phyloP scores from a whole-genome alignment of 1,140 invertebrate genomes.

The Saccostrea echinata region DNA sequence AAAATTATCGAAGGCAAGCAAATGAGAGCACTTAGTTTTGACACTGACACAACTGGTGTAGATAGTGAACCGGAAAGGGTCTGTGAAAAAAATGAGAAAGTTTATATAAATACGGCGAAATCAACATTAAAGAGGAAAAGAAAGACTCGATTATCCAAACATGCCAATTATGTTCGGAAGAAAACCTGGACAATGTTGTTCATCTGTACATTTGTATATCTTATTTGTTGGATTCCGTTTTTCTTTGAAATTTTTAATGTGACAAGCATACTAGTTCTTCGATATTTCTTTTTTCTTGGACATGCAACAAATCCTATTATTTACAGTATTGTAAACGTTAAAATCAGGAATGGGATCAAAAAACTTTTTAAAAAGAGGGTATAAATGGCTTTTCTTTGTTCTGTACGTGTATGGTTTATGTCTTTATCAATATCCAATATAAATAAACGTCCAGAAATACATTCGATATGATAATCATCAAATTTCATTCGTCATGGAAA shows the following conservation, averaged over 20 bases:
- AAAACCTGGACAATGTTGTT: slow-evolving; percentile 24
- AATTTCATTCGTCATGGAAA: too few relatives aligned
- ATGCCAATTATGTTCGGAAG: not conserved
- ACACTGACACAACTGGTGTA: not conserved
- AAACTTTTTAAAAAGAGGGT: not conserved
- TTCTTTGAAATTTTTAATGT: slow-evolving; percentile 19
- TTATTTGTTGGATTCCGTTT: slow-evolving; percentile 9
- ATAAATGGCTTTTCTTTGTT: too few relatives aligned
- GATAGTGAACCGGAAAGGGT: not conserved
- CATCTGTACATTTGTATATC: not conserved
- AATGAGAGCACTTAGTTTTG: not conserved
- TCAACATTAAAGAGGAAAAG: not conserved
- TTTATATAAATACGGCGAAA: not conserved
- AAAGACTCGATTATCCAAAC: not conserved
- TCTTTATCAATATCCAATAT: too few relatives aligned
- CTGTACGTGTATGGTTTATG: too few relatives aligned
- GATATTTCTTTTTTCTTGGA: slow-evolving; percentile 2
- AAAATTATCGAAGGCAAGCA: not conserved
- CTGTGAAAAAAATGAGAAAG: not conserved
- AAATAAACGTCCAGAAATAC: too few relatives aligned
- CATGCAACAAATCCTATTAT: slow-evolving; percentile 3
- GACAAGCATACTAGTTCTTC: not conserved
- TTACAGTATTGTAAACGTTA: not conserved
- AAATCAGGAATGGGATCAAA: not conserved
- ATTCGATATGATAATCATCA: too few relatives aligned